Evolutionary conservation across 2,113 vertebrate species (phyloP).

Genomic region (Triplophysa tibetana): DNA sequence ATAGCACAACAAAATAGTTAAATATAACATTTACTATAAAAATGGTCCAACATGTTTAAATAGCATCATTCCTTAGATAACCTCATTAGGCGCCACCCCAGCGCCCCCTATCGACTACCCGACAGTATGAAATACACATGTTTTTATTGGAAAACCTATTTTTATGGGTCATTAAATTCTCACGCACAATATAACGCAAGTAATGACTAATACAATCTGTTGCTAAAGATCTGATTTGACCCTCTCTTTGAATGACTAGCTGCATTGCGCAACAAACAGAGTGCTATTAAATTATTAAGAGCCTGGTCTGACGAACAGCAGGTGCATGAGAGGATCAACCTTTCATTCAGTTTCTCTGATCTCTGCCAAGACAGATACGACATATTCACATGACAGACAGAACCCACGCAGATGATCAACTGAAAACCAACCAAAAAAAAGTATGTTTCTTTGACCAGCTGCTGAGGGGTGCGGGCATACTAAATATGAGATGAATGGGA

Average conservation of each 20-base stretch:
- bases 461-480: not conserved
- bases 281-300: conserved; percentile 39
- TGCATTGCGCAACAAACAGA: conserved; percentile 12
- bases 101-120: too few species aligned
- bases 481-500: conserved; percentile 44
- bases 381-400: conserved; percentile 2
- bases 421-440: not conserved
- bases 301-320: conserved; percentile 33
- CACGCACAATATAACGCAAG: too few species aligned
- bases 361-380: conserved; percentile 18
- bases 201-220: conserved; percentile 1
- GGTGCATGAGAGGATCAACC: conserved; percentile 1
- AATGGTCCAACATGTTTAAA: too few species aligned
- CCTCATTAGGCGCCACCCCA: too few species aligned
- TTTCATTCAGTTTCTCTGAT: conserved; percentile 29
- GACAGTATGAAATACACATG: too few species aligned
- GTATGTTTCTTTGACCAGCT: conserved; percentile 7
- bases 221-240: conserved; percentile 5
- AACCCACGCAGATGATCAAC: conserved; percentile 26
- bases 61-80: too few species aligned
- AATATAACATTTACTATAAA: too few species aligned
- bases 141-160: too few species aligned
- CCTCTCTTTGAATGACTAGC: conserved; percentile 2
- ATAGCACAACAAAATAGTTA: too few species aligned
- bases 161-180: too few species aligned